A percentile compares a stretch with the other conserved stretches of the same genome.
Conservation (phyloP, 2,113 vertebrate species). For the Pelodiscus sinensis region DNA sequence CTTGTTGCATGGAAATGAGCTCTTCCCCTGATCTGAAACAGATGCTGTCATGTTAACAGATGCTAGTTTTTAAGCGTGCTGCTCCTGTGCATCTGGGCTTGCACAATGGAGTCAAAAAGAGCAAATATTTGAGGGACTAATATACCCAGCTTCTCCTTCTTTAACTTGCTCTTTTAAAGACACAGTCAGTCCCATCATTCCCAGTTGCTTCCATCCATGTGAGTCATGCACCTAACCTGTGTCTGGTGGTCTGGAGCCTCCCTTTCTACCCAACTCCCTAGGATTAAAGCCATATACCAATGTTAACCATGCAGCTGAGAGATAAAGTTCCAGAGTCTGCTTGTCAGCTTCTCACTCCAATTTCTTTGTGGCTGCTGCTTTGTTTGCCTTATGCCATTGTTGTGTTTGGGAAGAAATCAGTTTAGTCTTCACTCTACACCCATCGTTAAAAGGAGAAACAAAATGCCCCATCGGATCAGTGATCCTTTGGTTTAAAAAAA, state of each 20-base stretch:
- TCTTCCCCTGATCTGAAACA: not conserved
- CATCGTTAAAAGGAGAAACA: not conserved
- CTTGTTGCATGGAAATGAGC: not conserved
- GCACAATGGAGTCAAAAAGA: not conserved
- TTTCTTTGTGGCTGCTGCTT: not conserved
- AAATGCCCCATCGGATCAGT: not conserved
- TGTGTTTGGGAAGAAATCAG: not conserved
- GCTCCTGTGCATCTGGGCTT: not conserved
- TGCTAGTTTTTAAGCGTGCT: conserved; percentile 3
- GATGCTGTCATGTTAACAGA: conserved; percentile 19
- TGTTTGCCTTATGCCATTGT: conserved; percentile 15
- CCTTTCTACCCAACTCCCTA: conserved; percentile 27
- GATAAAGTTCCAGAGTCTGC: conserved; percentile 20
- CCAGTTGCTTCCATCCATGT: not conserved
- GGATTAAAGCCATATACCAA: not conserved
- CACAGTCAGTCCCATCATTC: not conserved
- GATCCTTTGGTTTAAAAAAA: not conserved
- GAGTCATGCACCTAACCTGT: not conserved
- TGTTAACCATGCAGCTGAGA: not conserved
- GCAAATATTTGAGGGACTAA: not conserved
- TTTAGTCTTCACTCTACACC: not conserved
- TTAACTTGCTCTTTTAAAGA: not conserved
- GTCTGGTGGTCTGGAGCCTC: conserved; percentile 47
- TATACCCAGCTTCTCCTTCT: not conserved
- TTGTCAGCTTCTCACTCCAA: conserved; percentile 14